phyloP scores from a whole-genome alignment of 2,888 invertebrate species.

The Melinopterus prodromus region DNA sequence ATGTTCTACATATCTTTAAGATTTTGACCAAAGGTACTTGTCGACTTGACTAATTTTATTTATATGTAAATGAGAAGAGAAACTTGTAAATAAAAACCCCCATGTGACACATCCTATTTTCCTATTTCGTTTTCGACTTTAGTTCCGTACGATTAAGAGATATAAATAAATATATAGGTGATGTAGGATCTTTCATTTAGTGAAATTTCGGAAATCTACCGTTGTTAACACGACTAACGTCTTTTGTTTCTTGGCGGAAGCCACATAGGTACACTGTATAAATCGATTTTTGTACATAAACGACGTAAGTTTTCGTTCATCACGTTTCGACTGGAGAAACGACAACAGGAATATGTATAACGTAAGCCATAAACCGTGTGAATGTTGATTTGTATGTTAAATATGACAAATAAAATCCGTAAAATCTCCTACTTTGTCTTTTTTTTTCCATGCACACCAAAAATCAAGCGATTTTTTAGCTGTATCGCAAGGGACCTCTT shows the following conservation, averaged over 20 bases:
- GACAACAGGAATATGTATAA: not conserved
- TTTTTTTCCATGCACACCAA: not conserved
- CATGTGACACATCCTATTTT: not conserved
- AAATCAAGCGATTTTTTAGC: too few species aligned
- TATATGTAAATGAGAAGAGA: too few species aligned
- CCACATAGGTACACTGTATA: not conserved
- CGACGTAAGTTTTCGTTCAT: not conserved
- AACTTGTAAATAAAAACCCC: not conserved
- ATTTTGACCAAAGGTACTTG: not conserved
- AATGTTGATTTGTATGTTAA: constrained; percentile 4
- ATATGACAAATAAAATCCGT: not conserved
- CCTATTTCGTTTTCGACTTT: not conserved
- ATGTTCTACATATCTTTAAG: not conserved
- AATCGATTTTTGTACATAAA: not conserved
- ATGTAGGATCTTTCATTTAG: not conserved
- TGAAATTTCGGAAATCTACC: not conserved
- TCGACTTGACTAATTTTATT: not conserved
- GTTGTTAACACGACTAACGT: not conserved
- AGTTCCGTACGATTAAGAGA: not conserved
- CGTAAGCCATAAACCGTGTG: not conserved
- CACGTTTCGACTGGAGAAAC: not conserved
- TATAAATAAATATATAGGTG: not conserved
- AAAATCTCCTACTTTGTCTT: not conserved
- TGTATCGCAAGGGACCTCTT: too few species aligned
- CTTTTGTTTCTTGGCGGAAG: not conserved